These are phyloP conservation scores for Portunus trituberculatus DNA, from an alignment of 1,140 invertebrate genomes.

Conservation along the genomic window DNA sequence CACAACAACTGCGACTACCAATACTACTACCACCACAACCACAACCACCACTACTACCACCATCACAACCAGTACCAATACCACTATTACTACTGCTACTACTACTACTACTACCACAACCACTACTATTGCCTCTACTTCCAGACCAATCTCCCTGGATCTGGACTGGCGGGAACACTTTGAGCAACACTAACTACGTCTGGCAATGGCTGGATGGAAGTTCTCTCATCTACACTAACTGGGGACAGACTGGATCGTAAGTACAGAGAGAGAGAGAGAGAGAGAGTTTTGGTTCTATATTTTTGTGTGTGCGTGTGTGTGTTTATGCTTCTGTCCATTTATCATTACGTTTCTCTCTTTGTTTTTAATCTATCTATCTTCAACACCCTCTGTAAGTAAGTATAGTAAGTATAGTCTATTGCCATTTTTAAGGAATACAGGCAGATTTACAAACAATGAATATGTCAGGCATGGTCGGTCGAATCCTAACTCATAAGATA, in stretches of 20 bases:
- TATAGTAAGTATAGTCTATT: too few relatives aligned
- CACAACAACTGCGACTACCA: background rate
- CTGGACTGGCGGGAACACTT: slow-evolving; percentile 39
- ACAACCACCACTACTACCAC: background rate
- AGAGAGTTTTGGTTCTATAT: background rate
- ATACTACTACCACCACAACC: background rate
- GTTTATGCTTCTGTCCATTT: background rate
- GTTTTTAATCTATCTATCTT: too few relatives aligned
- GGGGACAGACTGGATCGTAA: slow-evolving; percentile 50
- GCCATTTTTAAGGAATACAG: too few relatives aligned
- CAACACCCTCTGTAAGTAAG: too few relatives aligned
- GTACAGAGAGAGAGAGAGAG: background rate
- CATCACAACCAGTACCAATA: background rate
- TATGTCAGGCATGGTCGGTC: too few relatives aligned
- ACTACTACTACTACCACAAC: slow-evolving; percentile 21
- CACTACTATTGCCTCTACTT: background rate
- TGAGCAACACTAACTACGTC: background rate
- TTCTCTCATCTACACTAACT: background rate
- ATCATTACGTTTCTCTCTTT: background rate
- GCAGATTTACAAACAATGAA: too few relatives aligned
- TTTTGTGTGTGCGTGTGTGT: background rate
- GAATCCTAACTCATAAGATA: too few relatives aligned
- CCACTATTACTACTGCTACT: background rate
- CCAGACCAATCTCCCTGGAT: slow-evolving; percentile 34
- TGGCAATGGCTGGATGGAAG: background rate